Conservation (phyloP, 1,140 invertebrate species). For the Drosophila kurseongensis region DNA sequence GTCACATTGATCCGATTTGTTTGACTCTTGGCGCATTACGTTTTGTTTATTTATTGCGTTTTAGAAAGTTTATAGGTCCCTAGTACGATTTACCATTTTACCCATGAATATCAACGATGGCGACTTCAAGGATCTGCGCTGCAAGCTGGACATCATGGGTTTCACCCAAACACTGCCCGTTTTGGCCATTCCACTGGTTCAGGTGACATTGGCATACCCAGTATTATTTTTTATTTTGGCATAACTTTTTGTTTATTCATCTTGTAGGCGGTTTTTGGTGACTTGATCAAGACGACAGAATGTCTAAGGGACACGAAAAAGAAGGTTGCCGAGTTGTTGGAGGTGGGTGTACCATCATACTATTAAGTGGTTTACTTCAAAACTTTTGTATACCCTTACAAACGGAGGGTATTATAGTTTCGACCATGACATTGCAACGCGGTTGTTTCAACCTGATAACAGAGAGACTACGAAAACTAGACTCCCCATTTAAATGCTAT, state of each 20-base stretch:
- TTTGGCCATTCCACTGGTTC: constrained; percentile 87
- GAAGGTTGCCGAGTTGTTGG: constrained; percentile 68
- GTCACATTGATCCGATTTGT: background rate
- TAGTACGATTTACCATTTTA: background rate
- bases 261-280: constrained; percentile 87
- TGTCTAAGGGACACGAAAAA: constrained; percentile 87
- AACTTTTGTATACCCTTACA: background rate
- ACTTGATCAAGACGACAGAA: constrained; percentile 90
- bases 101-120: constrained; percentile 67
- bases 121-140: constrained; percentile 76
- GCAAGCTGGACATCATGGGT: constrained; percentile 81
- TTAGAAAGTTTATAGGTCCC: background rate
- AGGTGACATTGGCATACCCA: background rate
- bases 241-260: background rate
- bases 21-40: constrained; percentile 23
- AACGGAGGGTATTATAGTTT: background rate
- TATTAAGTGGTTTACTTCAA: no score
- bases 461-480: no score
- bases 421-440: no score
- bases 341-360: constrained; percentile 54
- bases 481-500: no score
- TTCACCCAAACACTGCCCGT: constrained; percentile 78
- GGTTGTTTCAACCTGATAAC: background rate
- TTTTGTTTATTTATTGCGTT: constrained; percentile 22
- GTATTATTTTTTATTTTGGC: background rate